phyloP scores from a whole-genome alignment of 2,113 vertebrate species.

The Antechinus flavipes region DNA sequence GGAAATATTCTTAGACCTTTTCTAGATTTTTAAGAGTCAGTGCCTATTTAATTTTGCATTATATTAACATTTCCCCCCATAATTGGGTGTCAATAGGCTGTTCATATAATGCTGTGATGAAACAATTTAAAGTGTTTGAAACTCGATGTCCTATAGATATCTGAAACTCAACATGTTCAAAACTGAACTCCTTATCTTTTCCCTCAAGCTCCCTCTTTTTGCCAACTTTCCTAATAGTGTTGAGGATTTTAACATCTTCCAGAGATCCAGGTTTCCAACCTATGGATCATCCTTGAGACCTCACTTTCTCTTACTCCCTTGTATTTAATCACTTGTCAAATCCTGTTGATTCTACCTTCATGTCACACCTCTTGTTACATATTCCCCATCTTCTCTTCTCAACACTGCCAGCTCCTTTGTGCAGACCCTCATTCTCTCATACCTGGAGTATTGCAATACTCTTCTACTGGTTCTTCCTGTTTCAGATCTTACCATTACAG shows the following conservation, averaged over 20 bases:
- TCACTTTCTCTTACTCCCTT: neutral
- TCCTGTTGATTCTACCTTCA: neutral
- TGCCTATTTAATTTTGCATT: neutral
- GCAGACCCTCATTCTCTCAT: neutral
- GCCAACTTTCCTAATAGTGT: neutral
- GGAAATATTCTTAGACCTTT: neutral
- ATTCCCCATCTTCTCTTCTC: neutral
- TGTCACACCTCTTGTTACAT: neutral
- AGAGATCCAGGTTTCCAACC: neutral
- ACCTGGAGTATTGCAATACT: neutral
- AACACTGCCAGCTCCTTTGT: neutral
- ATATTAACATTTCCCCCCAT: neutral
- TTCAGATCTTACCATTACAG: neutral
- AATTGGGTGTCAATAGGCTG: neutral
- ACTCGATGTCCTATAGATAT: neutral
- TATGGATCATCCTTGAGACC: neutral
- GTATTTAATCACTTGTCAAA: neutral
- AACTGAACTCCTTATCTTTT: neutral
- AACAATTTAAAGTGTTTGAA: neutral
- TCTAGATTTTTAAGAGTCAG: neutral
- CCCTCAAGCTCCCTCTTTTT: neutral
- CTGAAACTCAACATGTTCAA: neutral
- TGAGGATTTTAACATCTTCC: neutral
- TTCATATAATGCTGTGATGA: neutral
- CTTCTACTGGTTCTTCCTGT: neutral